phyloP scores from a whole-genome alignment of 2,888 invertebrate genomes.

The Macrosiphum euphorbiae region DNA sequence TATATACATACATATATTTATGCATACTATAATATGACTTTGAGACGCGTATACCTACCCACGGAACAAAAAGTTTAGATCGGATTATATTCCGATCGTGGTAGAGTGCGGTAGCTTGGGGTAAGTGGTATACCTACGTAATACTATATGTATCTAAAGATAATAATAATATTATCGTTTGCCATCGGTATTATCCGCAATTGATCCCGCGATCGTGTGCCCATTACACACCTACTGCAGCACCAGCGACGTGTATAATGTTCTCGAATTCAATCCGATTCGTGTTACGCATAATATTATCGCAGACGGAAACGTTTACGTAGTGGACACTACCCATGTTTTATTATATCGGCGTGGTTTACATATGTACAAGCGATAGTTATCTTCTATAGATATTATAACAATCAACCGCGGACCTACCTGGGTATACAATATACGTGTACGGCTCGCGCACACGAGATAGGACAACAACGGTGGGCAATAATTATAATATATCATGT shows the following conservation, averaged over 20 bases:
- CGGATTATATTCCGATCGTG: too few species aligned
- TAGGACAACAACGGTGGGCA: background rate
- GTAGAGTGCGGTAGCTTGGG: too few species aligned
- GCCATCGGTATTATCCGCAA: background rate
- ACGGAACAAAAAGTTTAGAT: too few species aligned
- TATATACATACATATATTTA: too few species aligned
- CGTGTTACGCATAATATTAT: conserved; percentile 7
- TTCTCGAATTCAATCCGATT: background rate
- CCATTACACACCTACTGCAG: background rate
- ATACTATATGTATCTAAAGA: too few species aligned
- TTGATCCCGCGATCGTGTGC: background rate
- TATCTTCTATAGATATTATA: background rate
- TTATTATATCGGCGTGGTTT: background rate
- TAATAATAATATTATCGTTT: background rate
- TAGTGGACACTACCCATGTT: background rate
- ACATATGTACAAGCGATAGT: background rate
- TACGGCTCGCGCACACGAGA: background rate
- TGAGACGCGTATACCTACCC: too few species aligned
- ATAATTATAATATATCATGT: background rate
- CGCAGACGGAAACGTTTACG: background rate
- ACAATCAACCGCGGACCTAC: background rate
- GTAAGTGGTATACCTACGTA: too few species aligned
- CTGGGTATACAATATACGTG: background rate
- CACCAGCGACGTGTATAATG: background rate
- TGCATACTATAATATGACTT: too few species aligned